phyloP scores from a whole-genome alignment of 2,797 vertebrate species.

The Argya squamiceps region DNA sequence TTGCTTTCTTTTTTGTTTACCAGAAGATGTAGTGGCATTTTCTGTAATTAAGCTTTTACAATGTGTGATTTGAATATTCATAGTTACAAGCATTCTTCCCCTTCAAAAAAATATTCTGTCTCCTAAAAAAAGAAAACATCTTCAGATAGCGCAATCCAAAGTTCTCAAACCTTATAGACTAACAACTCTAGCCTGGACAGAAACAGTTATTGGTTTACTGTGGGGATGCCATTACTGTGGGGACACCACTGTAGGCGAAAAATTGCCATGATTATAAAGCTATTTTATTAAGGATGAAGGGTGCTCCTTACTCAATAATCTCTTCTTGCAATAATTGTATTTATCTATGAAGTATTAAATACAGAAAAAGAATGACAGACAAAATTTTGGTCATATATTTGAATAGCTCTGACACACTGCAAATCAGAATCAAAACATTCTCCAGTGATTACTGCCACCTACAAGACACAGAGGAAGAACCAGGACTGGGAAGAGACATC shows the following conservation, averaged over 20 bases:
- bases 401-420: background rate
- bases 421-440: background rate
- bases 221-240: background rate
- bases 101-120: background rate
- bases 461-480: background rate
- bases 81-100: background rate
- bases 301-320: fast-evolving
- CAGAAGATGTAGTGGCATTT: background rate
- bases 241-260: background rate
- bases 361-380: background rate
- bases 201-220: background rate
- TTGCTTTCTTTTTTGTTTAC: background rate
- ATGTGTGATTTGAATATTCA: background rate
- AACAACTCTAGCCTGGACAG: background rate
- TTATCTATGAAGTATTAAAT: background rate
- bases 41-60: background rate
- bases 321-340: background rate
- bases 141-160: background rate
- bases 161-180: background rate
- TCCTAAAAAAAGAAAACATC: background rate
- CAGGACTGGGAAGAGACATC: background rate
- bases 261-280: background rate
- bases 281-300: no score
- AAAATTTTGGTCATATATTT: background rate
- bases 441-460: background rate